phyloP scores from a whole-genome alignment of 2,797 vertebrate species.

The Triplophysa bombifrons region DNA sequence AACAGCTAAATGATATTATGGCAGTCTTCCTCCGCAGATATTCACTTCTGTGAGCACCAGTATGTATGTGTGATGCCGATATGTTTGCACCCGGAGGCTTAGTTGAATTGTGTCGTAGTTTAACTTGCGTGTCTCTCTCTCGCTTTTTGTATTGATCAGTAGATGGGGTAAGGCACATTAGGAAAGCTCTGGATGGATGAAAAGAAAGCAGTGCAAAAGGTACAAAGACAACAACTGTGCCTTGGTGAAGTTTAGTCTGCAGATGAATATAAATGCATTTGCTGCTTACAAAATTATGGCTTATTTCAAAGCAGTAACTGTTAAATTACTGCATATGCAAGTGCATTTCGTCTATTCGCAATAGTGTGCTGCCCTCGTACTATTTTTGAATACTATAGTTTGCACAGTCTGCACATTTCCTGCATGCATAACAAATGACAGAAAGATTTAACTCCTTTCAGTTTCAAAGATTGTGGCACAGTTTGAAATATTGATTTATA shows the following conservation, averaged over 20 bases:
- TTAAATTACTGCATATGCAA: not conserved
- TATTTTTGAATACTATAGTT: not conserved
- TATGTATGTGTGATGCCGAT: constrained; percentile 16
- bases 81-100: constrained; percentile 32
- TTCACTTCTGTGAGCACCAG: not conserved
- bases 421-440: not conserved
- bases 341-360: too few species aligned
- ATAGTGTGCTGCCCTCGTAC: too few species aligned
- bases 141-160: constrained; percentile 40
- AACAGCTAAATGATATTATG: constrained; percentile 27
- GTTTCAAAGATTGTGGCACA: not conserved
- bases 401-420: not conserved
- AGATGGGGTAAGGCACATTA: constrained; percentile 28
- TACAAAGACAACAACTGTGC: not conserved
- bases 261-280: not conserved
- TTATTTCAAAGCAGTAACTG: not conserved
- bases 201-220: constrained; percentile 18
- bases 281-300: not conserved
- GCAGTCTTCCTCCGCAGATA: constrained; percentile 1
- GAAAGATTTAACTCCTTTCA: not conserved
- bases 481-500: not conserved
- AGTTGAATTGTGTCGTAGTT: constrained; percentile 34
- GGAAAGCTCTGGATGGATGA: constrained; percentile 12
- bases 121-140: constrained; percentile 20
- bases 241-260: not conserved